Base-by-base conservation (phyloP, 2,113 vertebrate species). In the Rhinolophus sinicus region DNA sequence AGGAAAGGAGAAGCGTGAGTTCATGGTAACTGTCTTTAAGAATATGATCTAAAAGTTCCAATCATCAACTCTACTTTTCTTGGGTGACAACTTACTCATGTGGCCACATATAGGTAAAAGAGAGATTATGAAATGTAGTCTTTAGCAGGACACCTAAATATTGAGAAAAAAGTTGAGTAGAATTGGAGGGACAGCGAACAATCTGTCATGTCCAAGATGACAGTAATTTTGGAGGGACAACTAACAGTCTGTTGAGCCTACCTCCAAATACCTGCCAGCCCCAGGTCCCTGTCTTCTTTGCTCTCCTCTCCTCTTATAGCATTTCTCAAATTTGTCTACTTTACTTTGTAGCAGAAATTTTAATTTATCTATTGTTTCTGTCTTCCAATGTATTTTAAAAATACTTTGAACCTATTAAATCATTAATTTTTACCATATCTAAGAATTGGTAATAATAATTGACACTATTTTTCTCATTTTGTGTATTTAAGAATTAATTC, bases 331-430 rank as follows among this genome's bases (percentile, higher is more conserved):
- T 87, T 82, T 65, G 33, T 52, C 40, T 93, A 9, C 58, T 89
- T n/a, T 78, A 15, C 67, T 60, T 80, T 30, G 38, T 52, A 70
- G n/a, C n/a, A 91, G 38, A 44, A 52, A 54, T 21, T 93, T 95
- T 91, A 85, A 35, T 50, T 56, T 58, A 67, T 78, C 47, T 64
- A 3, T 76, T 87, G 24, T 86, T 93, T 83, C 76, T 96, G 16
- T 88, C 22, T 78, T 87, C 76, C 38, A 67, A 35, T 2, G 16
- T 12, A 78, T 77, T 94, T 83, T 70, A n/a, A 50, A 89, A 70
- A 80, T 95, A 84, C 15, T 92, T 92, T 94, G 19, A 67, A 90
- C 82, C 75, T 80, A 70, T 62, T 70, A 76, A 35, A 19, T 93
- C 35, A 47, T 64, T 62, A n/a, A 70, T 81, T 6, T 58, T 82